A percentile compares a stretch with the other conserved stretches of the same genome.
Conservation (phyloP, 2,113 vertebrate genomes). For the Zootoca vivipara region DNA sequence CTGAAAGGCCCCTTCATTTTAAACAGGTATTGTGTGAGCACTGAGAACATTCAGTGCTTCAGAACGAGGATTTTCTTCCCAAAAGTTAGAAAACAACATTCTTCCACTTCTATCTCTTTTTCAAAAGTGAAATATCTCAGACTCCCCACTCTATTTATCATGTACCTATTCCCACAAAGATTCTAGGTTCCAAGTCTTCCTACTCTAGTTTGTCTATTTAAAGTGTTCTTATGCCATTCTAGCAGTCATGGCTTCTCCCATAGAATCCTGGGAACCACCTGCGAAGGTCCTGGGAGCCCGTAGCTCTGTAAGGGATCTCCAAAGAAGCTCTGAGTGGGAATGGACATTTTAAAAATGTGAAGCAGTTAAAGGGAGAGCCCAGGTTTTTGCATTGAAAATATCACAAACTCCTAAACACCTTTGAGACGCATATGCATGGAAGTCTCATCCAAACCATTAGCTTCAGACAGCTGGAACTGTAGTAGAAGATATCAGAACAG, state of each 20-base stretch:
- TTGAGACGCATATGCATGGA: neutral
- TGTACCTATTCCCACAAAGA: neutral
- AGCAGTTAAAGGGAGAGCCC: neutral
- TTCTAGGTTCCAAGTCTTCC: too few relatives aligned
- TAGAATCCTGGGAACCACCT: neutral
- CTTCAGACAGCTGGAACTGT: neutral
- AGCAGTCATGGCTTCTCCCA: too few relatives aligned
- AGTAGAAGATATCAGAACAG: neutral
- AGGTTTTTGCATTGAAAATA: neutral
- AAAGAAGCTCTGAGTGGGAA: neutral
- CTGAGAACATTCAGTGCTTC: neutral
- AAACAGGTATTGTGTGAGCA: neutral
- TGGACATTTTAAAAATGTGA: neutral
- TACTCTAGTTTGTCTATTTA: too few relatives aligned
- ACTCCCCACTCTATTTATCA: neutral
- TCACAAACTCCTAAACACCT: neutral
- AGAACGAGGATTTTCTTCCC: neutral
- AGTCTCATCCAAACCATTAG: neutral
- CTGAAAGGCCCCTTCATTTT: constrained; percentile 34
- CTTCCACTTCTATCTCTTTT: neutral
- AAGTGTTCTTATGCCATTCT: too few relatives aligned
- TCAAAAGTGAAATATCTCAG: neutral
- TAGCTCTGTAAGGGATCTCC: too few relatives aligned
- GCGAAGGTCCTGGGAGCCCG: neutral
- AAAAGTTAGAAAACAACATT: neutral